Conservation (phyloP, 2,113 vertebrate species). For the Datnioides undecimradiatus region DNA sequence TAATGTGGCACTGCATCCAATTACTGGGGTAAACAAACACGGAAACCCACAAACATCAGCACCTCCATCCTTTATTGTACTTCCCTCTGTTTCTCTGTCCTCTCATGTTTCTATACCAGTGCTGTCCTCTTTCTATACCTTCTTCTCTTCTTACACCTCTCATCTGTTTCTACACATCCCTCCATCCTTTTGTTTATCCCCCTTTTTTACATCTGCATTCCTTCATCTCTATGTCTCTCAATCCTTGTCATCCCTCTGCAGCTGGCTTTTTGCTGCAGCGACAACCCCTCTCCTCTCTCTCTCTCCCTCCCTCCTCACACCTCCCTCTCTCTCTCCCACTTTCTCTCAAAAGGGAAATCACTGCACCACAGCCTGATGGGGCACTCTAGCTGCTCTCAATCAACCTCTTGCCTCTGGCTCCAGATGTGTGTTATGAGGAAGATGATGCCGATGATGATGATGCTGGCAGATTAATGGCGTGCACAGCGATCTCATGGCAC, state of each 20-base stretch:
- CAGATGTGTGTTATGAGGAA: constrained; percentile 51
- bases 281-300: constrained; percentile 37
- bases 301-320: constrained; percentile 26
- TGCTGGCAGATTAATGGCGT: constrained; percentile 3
- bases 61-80: neutral
- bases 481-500: neutral
- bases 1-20: constrained; percentile 49
- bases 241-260: constrained; percentile 68
- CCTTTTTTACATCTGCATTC: constrained; percentile 39
- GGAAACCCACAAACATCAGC: neutral
- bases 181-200: neutral
- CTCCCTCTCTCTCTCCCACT: constrained; percentile 56
- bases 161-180: neutral
- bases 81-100: neutral
- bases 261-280: constrained; percentile 76
- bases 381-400: constrained; percentile 44
- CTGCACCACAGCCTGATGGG: constrained; percentile 68
- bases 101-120: neutral
- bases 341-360: constrained; percentile 68
- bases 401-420: constrained; percentile 31
- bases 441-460: constrained; percentile 17
- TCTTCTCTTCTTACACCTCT: neutral
- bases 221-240: constrained; percentile 45
- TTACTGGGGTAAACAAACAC: constrained; percentile 33
- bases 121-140: neutral